These are phyloP conservation scores for Crenuchus spilurus DNA, from an alignment of 2,797 vertebrate genomes.

Conservation along the genomic window DNA sequence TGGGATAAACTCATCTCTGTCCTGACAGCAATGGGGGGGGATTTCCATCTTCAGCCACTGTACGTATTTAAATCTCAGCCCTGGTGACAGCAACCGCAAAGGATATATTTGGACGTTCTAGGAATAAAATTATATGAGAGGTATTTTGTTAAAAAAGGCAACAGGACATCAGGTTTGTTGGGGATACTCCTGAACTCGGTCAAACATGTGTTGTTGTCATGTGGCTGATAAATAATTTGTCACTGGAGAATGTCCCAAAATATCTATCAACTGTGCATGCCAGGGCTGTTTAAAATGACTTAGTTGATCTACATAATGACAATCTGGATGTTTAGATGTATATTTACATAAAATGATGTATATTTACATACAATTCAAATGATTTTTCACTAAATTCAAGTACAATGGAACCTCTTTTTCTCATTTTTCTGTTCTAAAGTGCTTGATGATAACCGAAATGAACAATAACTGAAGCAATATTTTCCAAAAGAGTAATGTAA, in stretches of 20 bases:
- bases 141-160: conserved; percentile 50
- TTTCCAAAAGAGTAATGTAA: too few relatives aligned
- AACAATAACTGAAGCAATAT: too few relatives aligned
- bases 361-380: too few relatives aligned
- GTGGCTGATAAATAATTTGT: neutral
- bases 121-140: conserved; percentile 61
- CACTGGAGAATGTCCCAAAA: conserved; percentile 10
- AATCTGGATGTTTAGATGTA: too few relatives aligned
- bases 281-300: neutral
- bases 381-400: too few relatives aligned
- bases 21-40: conserved; percentile 43
- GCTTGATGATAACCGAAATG: too few relatives aligned
- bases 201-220: conserved; percentile 9
- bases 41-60: conserved; percentile 48
- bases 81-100: conserved; percentile 57
- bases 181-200: conserved; percentile 37
- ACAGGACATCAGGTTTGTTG: conserved; percentile 40
- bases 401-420: too few relatives aligned
- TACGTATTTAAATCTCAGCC: conserved; percentile 59
- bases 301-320: too few relatives aligned
- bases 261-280: conserved; percentile 6
- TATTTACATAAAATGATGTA: too few relatives aligned
- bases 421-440: too few relatives aligned
- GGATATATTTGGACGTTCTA: conserved; percentile 60
- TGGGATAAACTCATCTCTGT: conserved; percentile 46